phyloP scores from a whole-genome alignment of 2,113 vertebrate genomes.

The Struthidea cinerea region DNA sequence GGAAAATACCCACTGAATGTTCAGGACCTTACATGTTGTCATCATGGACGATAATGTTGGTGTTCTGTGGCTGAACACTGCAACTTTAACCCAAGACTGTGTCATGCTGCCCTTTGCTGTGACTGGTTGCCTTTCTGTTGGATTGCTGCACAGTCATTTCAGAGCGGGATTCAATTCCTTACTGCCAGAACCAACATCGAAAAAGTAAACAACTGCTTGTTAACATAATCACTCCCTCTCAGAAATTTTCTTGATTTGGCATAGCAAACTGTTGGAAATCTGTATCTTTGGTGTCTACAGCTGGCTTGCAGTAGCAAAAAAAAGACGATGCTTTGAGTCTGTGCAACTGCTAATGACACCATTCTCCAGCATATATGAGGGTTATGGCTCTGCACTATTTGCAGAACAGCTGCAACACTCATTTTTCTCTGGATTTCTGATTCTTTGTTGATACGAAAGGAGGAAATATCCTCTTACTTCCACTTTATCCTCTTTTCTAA shows the following conservation, averaged over 20 bases:
- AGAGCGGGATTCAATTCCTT: not conserved
- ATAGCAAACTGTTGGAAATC: not conserved
- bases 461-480: not conserved
- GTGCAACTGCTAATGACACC: not conserved
- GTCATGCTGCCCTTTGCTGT: not conserved
- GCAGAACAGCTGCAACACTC: not conserved
- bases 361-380: not conserved
- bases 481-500: not conserved
- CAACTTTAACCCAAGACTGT: not conserved
- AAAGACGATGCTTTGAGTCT: not conserved
- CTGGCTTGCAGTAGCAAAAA: not conserved
- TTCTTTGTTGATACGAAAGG: not conserved
- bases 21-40: not conserved
- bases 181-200: not conserved
- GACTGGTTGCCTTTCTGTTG: not conserved
- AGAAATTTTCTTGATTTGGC: not conserved
- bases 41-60: not conserved
- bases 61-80: not conserved
- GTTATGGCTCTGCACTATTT: not conserved
- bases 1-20: not conserved
- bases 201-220: not conserved
- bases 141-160: not conserved
- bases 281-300: not conserved
- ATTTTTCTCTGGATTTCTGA: not conserved
- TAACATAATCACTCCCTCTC: not conserved